Conservation (phyloP, 1,140 invertebrate genomes). For the Drosophila ercepeae region DNA sequence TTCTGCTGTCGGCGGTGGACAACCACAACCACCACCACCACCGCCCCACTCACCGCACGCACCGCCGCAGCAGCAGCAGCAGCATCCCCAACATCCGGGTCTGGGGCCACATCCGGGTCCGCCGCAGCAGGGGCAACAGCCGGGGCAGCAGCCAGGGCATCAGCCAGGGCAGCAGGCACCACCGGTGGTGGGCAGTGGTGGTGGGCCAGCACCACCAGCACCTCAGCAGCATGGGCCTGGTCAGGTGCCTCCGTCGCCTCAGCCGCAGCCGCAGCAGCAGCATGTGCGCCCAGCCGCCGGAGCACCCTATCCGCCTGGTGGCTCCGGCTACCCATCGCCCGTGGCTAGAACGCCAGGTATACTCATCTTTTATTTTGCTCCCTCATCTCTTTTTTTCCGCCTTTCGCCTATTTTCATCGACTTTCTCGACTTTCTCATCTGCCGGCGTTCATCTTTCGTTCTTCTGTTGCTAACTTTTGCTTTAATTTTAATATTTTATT, state of each 20-base stretch:
- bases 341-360: slow-evolving; percentile 84
- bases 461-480: slow-evolving; percentile 8
- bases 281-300: slow-evolving; percentile 77
- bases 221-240: slow-evolving; percentile 47
- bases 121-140: slow-evolving; percentile 28
- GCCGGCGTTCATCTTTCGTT: slow-evolving; percentile 19
- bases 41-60: slow-evolving; percentile 72
- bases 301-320: slow-evolving; percentile 83
- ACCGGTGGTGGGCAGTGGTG: not conserved
- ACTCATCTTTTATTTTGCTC: slow-evolving; percentile 65
- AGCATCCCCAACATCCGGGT: slow-evolving; percentile 40
- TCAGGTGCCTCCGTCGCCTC: slow-evolving; percentile 57
- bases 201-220: slow-evolving; percentile 28
- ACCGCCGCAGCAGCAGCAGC: slow-evolving; percentile 43
- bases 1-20: slow-evolving; percentile 25
- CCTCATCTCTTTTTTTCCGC: slow-evolving; percentile 29
- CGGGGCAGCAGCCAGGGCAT: slow-evolving; percentile 35
- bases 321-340: slow-evolving; percentile 81
- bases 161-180: slow-evolving; percentile 43
- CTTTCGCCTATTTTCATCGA: slow-evolving; percentile 23
- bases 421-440: slow-evolving; percentile 12
- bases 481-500: slow-evolving; percentile 5
- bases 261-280: slow-evolving; percentile 64
- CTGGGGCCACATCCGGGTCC: slow-evolving; percentile 32
- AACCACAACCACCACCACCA: slow-evolving; percentile 47